Base-by-base conservation (phyloP, 2,888 invertebrate species). In the Drosophila picticornis region DNA sequence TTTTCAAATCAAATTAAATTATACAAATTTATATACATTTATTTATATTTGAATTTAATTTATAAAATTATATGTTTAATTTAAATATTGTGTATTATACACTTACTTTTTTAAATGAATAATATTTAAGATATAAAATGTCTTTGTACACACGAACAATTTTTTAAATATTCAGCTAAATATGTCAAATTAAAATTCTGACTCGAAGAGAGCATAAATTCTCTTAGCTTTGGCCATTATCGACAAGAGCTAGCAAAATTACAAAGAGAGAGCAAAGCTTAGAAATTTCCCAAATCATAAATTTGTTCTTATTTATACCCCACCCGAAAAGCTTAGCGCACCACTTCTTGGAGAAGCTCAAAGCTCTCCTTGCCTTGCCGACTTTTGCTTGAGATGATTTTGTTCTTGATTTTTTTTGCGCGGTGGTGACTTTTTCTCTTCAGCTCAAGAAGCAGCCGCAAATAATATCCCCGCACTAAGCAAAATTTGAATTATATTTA, bases 391-490 rank as follows among this genome's bases (percentile, higher is more conserved):
- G 31, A 64, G 51, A 63, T 52, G 6, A 40, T 55, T 50, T 75
- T 74, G 56, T 67, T 74, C 70, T 58, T 68, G 57, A 50, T 60
- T 57, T 64, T 60, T 72, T 22, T 32, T 38, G 13, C 22, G 13
- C 2, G 9, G 7, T n/a, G 11, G 38, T 55, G 46, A 48, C 22
- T 43, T 22, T 10, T 43, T 43, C 43, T 43, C 43, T 25, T 46
- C 46, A 46, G 9, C 4, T 16, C 25, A 46, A 46, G 46, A 46
- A 46, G 25, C 25, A 46, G 16, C 25, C 7, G 16, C 25, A 46
- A 25, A 46, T 25, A 29, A 55, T n/a, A 63, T 76, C 63, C 51
- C 56, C 70, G 40, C 38, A 63, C 27, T 53, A 27, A 69, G 36
- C 25, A 40, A 51, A 63, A 55, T 55, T 52, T 59, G 46, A 60